Base-by-base conservation (phyloP, 2,888 invertebrate genomes). In the Agriopis leucophaearia region DNA sequence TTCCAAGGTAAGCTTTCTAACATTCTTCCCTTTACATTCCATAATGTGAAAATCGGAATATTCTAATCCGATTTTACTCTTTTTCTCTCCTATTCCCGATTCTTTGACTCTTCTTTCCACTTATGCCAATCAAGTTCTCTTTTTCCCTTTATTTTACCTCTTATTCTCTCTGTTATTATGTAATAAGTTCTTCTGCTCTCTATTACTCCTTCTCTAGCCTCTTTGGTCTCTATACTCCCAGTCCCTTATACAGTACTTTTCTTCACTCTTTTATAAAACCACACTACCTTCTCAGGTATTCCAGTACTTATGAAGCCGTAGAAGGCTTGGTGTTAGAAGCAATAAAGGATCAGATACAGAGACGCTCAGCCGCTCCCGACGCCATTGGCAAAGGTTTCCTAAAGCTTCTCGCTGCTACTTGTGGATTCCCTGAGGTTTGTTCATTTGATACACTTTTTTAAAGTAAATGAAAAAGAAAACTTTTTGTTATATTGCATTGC, bases 311-410 rank as follows among this genome's bases (percentile, higher is more conserved):
- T 60, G 97, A 97, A 68, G 94, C 94, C 16, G 96, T 98, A 16
- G 98, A 98, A 82, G 96, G 96, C 38, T 95, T 97, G 66, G 97
- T 98, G 0, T 88, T 98, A 75, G 98, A 99, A 77, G 96, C 97
- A 0, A 96, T 98, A 44, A 97, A 97, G 79, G 99, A 99, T 77
- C 98, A 98, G 85, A 90, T 99, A 13, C 96, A 96, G 74, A 94
- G 98, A 58, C 95, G 99, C 42, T 84, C 84, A 0, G 97, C 97
- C 0, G 97, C 97, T 45, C 97, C 97, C 0, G 97, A 98, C 79
- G 96, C 97, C 62, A 97, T 98, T 55, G 98, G 98, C 0, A 96
- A 98, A 66, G 98, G 98, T 78, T 97, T 99, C 77, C 95, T 99
- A 0, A 96, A 97, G 76, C 95, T 99, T 66, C 91, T 99, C 42